Base-by-base conservation (phyloP, 1,140 invertebrate genomes). In the Atta colombica region DNA sequence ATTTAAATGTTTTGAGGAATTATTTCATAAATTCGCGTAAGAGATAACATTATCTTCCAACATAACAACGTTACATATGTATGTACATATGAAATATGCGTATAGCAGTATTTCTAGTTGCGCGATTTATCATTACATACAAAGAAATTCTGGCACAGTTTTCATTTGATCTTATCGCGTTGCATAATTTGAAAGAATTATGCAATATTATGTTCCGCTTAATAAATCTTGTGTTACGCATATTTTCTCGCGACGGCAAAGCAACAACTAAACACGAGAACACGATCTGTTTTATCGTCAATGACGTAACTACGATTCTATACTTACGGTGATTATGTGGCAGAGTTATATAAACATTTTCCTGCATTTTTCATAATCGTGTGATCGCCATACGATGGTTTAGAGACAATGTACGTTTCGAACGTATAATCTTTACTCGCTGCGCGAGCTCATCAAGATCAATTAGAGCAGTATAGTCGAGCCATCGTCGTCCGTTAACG, bases 401-500 rank as follows among this genome's bases (percentile, higher is more conserved):
- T 65, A 74, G 69, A 60, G 63, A 49, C 69, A 51, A 53, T 53
- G 28, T 49, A 74, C 72, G 61, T 16, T 45, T 8, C 49, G n/a
- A 85, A 90, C 65, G 53, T 90, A 68, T 86, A 90, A 88, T 90
- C 81, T 88, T 90, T 81, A 72, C 63, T 65, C 82, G 82, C 66
- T 68, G 85, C 72, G 58, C 84, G 81, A 88, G 77, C 85, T 91
- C 90, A 87, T 89, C 88, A 86, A 91, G 90, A 90, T 89, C 80
- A 91, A 91, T 91, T 91, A 91, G 72, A 89, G 65, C 85, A 77
- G 86, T 80, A 84, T 72, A 69, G 81, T 77, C 60, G 88, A 71
- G 82, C 85, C 82, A 92, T 92, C 85, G 78, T 68, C 71, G 88
- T 12, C 49, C 86, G 91, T 92, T 92, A 92, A 92, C 91, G 91